Evolutionary conservation across 2,797 vertebrate genomes (phyloP), one percentile per base, ranked within the genome.

Genomic region (Rallus crepitans): DNA sequence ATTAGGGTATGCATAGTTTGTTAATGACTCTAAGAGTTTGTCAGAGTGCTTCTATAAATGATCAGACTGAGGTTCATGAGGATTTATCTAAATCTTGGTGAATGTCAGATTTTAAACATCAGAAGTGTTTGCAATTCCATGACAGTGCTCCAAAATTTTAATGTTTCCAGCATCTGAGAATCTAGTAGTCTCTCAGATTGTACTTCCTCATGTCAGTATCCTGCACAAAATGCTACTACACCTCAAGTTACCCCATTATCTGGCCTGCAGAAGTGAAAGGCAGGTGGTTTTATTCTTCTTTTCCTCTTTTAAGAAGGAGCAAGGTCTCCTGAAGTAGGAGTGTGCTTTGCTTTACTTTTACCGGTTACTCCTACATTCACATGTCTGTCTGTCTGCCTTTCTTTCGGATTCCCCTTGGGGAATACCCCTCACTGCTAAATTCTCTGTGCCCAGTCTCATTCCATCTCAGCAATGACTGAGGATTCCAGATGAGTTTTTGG

Each of bases 401-500:
- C 35, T 83, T 84, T 39, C 11, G 3, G 24, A 20, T 30, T 87
- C 30, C 31, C 24, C 11, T 59, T 48, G 23, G 28, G 25, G 50
- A 56, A 45, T 57, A 37, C 40, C 45, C 37, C 45, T 82, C 53
- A 53, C 28, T 80, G 20, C 40, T 82, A 19, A 70, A 77, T 82
- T 90, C 12, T 33, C 23, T 68, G 4, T 16, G 12, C 15, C 31
- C 45, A 64, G 30, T 61, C 91, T 92, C 52, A 78, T 92, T 87
- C 48, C 28, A 30, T 72, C 64, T 73, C 57, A 87, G 82, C 75
- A 57, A 20, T 71, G 84, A 90, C 86, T 83, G 60, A 93, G 48
- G 84, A 90, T 83, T 86, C 85, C 72, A 90, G 60, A 76, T 94
- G 75, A 92, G 45, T 83, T 91, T 97, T 90, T 71, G 82, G 50